These are phyloP conservation scores for Drosophila rhopaloa DNA, from an alignment of 1,140 invertebrate species.

Conservation along the genomic window DNA sequence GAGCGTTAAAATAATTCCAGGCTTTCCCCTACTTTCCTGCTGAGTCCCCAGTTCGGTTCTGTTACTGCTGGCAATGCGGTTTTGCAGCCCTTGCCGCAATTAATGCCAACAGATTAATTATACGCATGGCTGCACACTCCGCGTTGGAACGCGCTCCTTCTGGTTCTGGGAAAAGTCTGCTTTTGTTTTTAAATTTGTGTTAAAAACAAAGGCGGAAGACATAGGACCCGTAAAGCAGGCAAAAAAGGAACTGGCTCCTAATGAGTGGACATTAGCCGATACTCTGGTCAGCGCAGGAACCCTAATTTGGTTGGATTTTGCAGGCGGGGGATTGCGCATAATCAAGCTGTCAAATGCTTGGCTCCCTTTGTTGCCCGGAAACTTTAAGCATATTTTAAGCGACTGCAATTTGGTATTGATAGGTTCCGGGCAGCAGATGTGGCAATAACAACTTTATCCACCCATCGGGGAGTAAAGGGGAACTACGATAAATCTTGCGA, in stretches of 20 bases:
- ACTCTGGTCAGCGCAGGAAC: conserved; percentile 17
- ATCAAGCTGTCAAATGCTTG: conserved; percentile 53
- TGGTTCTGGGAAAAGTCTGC: not conserved
- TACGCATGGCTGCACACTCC: conserved; percentile 74
- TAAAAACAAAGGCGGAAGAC: conserved; percentile 20
- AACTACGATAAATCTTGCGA: conserved; percentile 18
- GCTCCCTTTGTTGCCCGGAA: conserved; percentile 5
- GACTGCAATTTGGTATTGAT: conserved; percentile 78
- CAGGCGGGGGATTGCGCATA: conserved; percentile 29
- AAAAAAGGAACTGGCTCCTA: conserved; percentile 49
- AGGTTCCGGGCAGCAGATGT: conserved; percentile 61
- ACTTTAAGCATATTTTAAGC: conserved; percentile 66
- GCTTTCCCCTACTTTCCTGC: conserved; percentile 39
- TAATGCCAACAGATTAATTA: conserved; percentile 82
- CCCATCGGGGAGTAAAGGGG: not conserved
- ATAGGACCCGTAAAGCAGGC: not conserved
- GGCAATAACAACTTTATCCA: conserved; percentile 36
- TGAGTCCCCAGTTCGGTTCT: not conserved
- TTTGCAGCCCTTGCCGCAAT: conserved; percentile 72
- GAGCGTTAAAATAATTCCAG: conserved; percentile 67
- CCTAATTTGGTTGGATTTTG: conserved; percentile 52
- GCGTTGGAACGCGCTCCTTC: conserved; percentile 10
- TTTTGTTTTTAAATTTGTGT: conserved; percentile 60
- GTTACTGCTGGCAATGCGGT: conserved; percentile 53
- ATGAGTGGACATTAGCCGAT: conserved; percentile 71